Percentiles rank a stretch among this genome's conserved stretches.
Conservation (phyloP, 2,797 vertebrate genomes). For the Coreius guichenoti region DNA sequence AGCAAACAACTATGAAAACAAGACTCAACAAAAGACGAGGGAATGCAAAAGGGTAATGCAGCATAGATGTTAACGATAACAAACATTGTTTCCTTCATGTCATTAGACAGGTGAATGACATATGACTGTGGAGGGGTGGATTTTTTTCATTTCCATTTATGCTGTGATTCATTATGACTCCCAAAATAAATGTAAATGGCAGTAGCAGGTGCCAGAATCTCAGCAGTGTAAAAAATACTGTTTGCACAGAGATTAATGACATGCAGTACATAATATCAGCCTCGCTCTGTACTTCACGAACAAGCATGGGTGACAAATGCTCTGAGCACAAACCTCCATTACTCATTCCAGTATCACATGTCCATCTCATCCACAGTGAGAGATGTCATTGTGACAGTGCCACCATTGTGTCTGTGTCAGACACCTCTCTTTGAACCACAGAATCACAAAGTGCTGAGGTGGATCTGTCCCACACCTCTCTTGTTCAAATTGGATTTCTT, state of each 20-base stretch:
- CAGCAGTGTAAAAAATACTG: conserved; percentile 46
- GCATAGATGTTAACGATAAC: background rate
- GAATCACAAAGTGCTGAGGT: conserved; percentile 54
- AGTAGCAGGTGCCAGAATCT: conserved; percentile 54
- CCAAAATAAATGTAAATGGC: conserved; percentile 54
- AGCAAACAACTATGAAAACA: background rate
- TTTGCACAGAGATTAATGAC: conserved; percentile 59
- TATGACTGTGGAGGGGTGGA: conserved; percentile 28
- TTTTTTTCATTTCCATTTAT: conserved; percentile 29
- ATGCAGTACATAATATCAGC: conserved; percentile 56
- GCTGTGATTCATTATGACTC: conserved; percentile 52
- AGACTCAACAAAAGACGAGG: background rate
- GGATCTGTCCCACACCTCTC: conserved; percentile 58
- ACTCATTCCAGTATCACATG: conserved; percentile 58
- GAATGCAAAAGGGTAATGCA: background rate
- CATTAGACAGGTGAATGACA: background rate
- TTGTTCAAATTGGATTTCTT: conserved; percentile 60
- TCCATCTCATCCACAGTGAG: conserved; percentile 54
- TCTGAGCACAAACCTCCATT: conserved; percentile 49
- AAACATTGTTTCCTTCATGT: background rate
- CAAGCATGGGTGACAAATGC: conserved; percentile 57
- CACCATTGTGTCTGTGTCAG: conserved; percentile 56
- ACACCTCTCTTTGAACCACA: conserved; percentile 53
- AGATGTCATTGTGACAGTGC: conserved; percentile 59
- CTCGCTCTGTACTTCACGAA: conserved; percentile 42